Evolutionary conservation across 1,140 invertebrate species (phyloP), one percentile per base, ranked within the genome.

Genomic region (Penaeus indicus): DNA sequence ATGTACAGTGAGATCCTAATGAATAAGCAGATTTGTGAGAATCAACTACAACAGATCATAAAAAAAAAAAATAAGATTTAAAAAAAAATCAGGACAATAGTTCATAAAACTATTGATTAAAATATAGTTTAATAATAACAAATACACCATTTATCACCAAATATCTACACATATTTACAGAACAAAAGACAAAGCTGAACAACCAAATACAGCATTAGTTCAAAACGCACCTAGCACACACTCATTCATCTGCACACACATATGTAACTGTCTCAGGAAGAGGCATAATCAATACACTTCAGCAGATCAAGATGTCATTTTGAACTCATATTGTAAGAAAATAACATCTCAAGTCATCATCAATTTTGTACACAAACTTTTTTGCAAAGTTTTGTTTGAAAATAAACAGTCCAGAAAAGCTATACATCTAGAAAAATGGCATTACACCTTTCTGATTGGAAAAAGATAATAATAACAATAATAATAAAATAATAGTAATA

Each of bases 1-100:
- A 69, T 77, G 72, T 87, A 80, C 85, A 82, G 78, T 87, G 85
- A 87, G 85, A 82, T 87, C 85, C 85, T 87, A 87, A 67, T 60
- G 42, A 61, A 47, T 83, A 86, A 47, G 82, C n/a, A 67, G 42
- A 62, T 62, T 42, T 87, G 69, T 87, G 85, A 87, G 85, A 87
- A 87, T 87, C 62, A 80, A 62, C 78, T 87, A 78, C 85, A 87
- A 82, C 85, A 87, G 79, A 81, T 54, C 85, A 64, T 72, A 60
- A 63, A 63, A 27, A 32, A 38, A 38, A 78, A 7, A 5, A 22
- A 78, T 10, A 72, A 1, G 42, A 16, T 19, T n/a, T 19, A 2
- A 42, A 42, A 42, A 86, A 67, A 21, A 77, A 85, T 64, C 38
- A 83, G 16, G 27, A 83, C 63, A 83, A 63, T n/a, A 64, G 22